phyloP scores from a whole-genome alignment of 1,140 invertebrate genomes.

The Eubasilissa regina region DNA sequence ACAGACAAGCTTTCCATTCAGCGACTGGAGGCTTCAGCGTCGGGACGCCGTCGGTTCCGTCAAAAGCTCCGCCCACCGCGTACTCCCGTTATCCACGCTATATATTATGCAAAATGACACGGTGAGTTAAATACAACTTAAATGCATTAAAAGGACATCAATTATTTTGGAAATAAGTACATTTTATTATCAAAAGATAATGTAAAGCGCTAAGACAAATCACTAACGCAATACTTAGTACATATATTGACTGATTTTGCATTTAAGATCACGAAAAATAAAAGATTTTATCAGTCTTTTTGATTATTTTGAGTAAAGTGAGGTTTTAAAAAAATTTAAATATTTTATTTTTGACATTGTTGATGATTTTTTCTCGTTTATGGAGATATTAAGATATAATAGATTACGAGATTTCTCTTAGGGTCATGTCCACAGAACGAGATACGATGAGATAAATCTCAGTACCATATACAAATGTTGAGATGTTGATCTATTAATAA shows the following conservation, averaged over 20 bases:
- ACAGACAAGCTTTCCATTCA: background rate
- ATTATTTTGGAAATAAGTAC: background rate
- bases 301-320: too few species aligned
- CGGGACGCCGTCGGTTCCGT: background rate
- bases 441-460: too few species aligned
- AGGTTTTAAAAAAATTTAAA: too few species aligned
- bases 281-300: background rate
- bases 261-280: background rate
- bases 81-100: constrained; percentile 11
- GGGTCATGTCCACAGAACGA: too few species aligned
- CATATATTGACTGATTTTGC: background rate
- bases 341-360: too few species aligned
- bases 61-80: constrained; percentile 22
- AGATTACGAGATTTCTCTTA: too few species aligned
- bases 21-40: constrained; percentile 21
- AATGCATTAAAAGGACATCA: constrained; percentile 2
- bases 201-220: background rate
- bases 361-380: too few species aligned
- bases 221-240: background rate
- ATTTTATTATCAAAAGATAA: background rate
- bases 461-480: too few species aligned
- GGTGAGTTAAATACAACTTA: background rate
- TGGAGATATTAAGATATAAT: too few species aligned
- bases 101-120: constrained; percentile 7
- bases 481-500: too few species aligned